Base-by-base conservation (phyloP, 2,888 invertebrate genomes). In the Calliopum simillimum region DNA sequence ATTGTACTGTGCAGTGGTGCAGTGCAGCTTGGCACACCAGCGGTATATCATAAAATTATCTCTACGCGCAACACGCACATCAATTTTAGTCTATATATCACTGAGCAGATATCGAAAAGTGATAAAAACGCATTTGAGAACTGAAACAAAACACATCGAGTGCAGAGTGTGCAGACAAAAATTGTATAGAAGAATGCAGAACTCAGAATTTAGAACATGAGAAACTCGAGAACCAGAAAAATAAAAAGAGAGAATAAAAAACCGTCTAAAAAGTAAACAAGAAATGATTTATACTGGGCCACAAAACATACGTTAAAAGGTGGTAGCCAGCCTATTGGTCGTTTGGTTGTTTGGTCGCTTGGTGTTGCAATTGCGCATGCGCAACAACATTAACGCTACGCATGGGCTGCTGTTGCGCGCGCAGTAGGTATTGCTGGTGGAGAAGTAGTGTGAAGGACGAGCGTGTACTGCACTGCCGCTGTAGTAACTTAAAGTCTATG, bases 401-500 rank as follows among this genome's bases (percentile, higher is more conserved):
- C 51, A 62, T n/a, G 21, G 21, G 23, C 46, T 62, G 62, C 23
- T 6, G 21, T 44, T 47, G 16, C 8, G 49, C 49, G 13, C 51
- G 51, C 51, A 51, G 19, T 19, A 33, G 16, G 51, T 51, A n/a
- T n/a, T n/a, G n/a, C n/a, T n/a, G n/a, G n/a, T n/a, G n/a, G n/a
- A n/a, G n/a, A n/a, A 64, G 64, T 53, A 33, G 33, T 33, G 33
- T 33, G 33, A 33, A 33, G 33, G 33, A 33, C 33, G n/a, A n/a
- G 6, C 53, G 49, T 13, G 19, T 33, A 53, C 41, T 41, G 21
- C 41, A 49, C 63, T 63, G 49, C 51, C n/a, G 49, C 16, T 56
- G 23, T 25, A 33, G 58, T 47, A 53, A 62, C 76, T 75, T 81
- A 82, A 82, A 82, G 82, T 83, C 82, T 82, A 83, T 83, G 82